These are phyloP conservation scores for Pelobates cultripes DNA, from an alignment of 2,797 vertebrate species.

Conservation along the genomic window DNA sequence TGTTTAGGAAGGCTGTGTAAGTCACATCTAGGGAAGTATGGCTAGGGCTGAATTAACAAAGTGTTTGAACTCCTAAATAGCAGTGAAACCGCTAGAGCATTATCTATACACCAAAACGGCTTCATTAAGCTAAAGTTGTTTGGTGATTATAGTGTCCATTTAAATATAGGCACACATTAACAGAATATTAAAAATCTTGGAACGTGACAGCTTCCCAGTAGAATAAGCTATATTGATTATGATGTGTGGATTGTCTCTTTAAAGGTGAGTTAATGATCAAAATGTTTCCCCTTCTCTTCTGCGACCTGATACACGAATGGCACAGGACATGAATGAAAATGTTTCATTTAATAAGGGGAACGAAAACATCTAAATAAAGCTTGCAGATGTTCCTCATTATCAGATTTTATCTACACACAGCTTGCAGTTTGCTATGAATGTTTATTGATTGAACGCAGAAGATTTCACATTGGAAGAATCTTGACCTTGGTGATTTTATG, in stretches of 20 bases:
- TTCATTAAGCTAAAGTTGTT: no score
- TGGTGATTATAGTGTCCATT: no score
- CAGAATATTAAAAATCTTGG: no score
- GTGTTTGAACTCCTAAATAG: no score
- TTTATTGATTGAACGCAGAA: constrained; percentile 35
- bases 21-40: no score
- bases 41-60: no score
- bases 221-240: no score
- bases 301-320: not conserved
- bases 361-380: constrained; percentile 27
- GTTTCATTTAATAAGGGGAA: constrained; percentile 36
- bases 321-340: constrained; percentile 16
- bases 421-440: constrained; percentile 25
- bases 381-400: constrained; percentile 49
- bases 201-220: no score
- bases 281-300: constrained; percentile 2
- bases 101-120: no score
- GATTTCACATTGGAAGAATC: constrained; percentile 28
- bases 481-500: constrained; percentile 39
- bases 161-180: no score
- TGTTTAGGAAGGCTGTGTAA: no score
- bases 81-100: no score
- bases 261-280: constrained; percentile 11
- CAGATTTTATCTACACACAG: constrained; percentile 28
- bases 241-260: not conserved